These are phyloP conservation scores for Neoitamus cyanurus DNA, from an alignment of 2,888 invertebrate genomes.

Conservation along the genomic window DNA sequence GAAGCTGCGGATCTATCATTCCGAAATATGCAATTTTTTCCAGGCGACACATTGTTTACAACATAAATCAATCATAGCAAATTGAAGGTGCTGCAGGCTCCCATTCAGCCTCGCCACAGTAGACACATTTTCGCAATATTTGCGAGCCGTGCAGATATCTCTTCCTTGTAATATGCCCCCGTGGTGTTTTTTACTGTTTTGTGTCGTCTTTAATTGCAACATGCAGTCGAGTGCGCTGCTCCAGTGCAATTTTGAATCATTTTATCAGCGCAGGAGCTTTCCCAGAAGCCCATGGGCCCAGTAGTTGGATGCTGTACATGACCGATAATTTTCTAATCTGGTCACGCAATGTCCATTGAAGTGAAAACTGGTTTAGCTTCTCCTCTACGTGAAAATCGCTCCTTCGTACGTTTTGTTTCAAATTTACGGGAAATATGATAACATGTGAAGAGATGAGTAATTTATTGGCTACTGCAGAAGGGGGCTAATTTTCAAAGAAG, in stretches of 20 bases:
- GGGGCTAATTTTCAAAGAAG: background rate
- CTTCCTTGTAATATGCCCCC: background rate
- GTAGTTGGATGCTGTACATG: background rate
- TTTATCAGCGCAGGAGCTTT: background rate
- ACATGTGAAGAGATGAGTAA: background rate
- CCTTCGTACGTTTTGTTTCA: background rate
- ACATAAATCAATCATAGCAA: background rate
- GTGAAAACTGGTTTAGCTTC: background rate
- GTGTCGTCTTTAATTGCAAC: constrained; percentile 7
- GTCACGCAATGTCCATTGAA: constrained; percentile 13
- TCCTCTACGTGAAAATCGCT: background rate
- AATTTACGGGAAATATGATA: background rate
- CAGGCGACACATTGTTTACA: background rate
- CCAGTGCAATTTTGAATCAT: background rate
- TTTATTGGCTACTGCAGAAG: background rate
- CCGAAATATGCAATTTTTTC: background rate
- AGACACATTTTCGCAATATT: background rate
- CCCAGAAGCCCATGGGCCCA: background rate
- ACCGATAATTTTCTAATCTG: background rate
- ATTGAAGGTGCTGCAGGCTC: background rate
- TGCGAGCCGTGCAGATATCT: background rate
- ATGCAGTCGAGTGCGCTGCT: background rate
- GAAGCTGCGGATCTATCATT: background rate
- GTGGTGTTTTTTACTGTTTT: background rate
- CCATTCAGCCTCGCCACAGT: background rate